phyloP scores from a whole-genome alignment of 2,113 vertebrate species.

The Centropus unirufus region DNA sequence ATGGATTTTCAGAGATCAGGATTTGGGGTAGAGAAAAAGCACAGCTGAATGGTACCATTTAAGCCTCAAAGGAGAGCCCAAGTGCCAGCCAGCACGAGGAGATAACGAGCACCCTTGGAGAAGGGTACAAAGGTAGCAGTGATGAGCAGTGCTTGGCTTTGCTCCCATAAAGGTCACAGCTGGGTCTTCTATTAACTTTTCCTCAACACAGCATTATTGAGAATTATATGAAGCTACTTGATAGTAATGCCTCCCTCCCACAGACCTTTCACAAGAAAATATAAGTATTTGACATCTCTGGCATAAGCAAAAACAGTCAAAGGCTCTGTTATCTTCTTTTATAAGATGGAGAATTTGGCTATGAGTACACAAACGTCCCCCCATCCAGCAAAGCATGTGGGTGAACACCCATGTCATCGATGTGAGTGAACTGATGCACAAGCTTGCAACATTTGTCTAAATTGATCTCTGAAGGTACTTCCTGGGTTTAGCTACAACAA shows the following conservation, averaged over 20 bases:
- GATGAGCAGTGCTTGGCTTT: neutral
- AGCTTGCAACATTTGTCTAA: neutral
- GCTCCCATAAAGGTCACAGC: constrained; percentile 47
- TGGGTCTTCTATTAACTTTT: constrained; percentile 45
- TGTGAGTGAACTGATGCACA: neutral
- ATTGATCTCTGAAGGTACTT: neutral
- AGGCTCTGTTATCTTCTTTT: constrained; percentile 25
- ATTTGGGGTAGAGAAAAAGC: neutral
- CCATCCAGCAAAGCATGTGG: neutral
- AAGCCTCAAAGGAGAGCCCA: constrained; percentile 35
- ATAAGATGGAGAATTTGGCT: neutral
- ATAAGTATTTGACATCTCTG: neutral
- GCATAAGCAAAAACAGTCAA: neutral
- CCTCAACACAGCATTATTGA: constrained; percentile 42
- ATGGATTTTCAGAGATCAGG: neutral
- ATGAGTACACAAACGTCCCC: neutral
- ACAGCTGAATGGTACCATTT: constrained; percentile 13
- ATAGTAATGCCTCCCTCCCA: neutral
- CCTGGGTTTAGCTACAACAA: neutral
- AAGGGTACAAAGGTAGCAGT: constrained; percentile 59
- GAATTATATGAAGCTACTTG: neutral
- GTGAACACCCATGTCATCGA: too few relatives aligned
- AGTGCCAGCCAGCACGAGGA: constrained; percentile 61
- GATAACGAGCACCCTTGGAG: neutral
- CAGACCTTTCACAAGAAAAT: constrained; percentile 5